Conservation (phyloP, 1,140 invertebrate species). For the Cydia strobilella region DNA sequence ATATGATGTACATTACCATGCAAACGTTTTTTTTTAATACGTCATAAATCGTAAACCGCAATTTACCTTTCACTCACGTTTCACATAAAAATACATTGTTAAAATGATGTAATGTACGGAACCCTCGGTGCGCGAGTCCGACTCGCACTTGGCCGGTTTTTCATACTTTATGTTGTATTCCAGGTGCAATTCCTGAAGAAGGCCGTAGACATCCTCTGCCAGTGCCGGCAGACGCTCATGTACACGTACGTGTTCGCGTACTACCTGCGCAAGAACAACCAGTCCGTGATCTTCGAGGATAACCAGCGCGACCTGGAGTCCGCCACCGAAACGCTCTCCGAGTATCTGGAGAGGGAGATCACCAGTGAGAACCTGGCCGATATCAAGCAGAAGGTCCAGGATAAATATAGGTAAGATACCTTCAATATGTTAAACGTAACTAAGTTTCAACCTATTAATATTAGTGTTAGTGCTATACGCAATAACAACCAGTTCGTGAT, state of each 20-base stretch:
- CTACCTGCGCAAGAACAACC: conserved; percentile 98
- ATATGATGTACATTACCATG: too few relatives aligned
- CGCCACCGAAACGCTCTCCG: conserved; percentile 97
- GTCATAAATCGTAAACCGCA: too few relatives aligned
- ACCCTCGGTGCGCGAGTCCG: too few relatives aligned
- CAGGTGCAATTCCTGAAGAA: conserved; percentile 98
- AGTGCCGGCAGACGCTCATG: conserved; percentile 98
- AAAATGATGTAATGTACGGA: too few relatives aligned
- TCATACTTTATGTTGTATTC: not conserved
- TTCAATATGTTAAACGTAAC: not conserved
- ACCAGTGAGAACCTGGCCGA: conserved; percentile 98
- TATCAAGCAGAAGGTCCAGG: conserved; percentile 99
- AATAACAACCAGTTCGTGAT: conserved; percentile 99
- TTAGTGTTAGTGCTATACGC: conserved; percentile 59
- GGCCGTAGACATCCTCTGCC: conserved; percentile 98
- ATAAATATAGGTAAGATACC: conserved; percentile 94
- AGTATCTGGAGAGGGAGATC: conserved; percentile 98
- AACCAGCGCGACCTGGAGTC: conserved; percentile 99
- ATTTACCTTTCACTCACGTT: too few relatives aligned
- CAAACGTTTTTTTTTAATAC: too few relatives aligned
- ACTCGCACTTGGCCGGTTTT: too few relatives aligned
- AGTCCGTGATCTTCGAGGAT: conserved; percentile 99
- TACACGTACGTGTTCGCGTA: conserved; percentile 99
- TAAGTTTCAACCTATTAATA: not conserved
- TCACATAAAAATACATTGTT: too few relatives aligned